Base-by-base conservation (phyloP, 2,113 vertebrate genomes). In the Bubalus kerabau region DNA sequence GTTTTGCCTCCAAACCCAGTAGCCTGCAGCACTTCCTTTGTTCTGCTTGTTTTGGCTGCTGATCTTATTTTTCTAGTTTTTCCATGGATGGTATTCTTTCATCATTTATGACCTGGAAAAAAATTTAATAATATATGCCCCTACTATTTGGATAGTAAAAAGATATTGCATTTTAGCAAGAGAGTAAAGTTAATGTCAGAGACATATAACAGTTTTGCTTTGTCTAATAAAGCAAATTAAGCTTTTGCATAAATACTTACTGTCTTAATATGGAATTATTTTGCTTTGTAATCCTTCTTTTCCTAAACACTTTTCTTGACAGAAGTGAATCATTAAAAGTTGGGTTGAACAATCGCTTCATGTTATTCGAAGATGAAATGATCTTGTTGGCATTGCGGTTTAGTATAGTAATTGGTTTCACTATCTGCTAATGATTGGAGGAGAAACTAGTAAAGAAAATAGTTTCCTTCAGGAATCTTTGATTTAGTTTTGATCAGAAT, bases 21-120 rank as follows among this genome's bases (percentile, higher is more conserved):
- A 98, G 99, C 99, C 98, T 98, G 83, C 98, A 99, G 99, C 99
- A 99, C 99, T 99, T 99, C 99, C 99, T 99, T 99, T 99, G 98
- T 85, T 94, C 97, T 99, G 99, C 99, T 99, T 99, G 98, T 99
- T 97, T 99, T 99, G 99, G 99, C 99, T 98, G 90, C 97, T 96
- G 86, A 96, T 94, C 86, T 83, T 98, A 98, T 99, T 99, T 99
- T 99, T 97, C 99, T 97, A 98, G 98, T 99, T 99, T 99, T 98
- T 99, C 98, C 99, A 98, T 99, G 99, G 98, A 95, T 98, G 99
- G 98, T 98, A 98, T 96, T 98, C 99, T 99, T 99, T 99, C 98
- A 99, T 99, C 99, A 97, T 99, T 99, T 99, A 98, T 98, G 98
- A 97, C 97, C 98, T 99, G 99, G 99, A 98, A 98, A 98, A 98